Conservation (phyloP, 2,888 invertebrate genomes). For the Morpho helenor region DNA sequence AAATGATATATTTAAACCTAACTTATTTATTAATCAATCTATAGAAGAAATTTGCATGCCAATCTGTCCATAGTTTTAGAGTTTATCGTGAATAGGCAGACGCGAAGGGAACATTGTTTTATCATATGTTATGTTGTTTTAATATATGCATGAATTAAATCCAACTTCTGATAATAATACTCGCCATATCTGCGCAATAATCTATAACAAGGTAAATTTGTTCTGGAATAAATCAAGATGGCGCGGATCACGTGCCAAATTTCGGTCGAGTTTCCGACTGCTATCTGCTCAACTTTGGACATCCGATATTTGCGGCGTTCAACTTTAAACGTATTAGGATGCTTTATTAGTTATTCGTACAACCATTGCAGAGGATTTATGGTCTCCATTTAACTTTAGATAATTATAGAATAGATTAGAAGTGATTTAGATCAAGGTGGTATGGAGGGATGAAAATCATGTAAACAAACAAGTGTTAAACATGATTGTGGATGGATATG, state of each 20-base stretch:
- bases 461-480: too few species aligned
- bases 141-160: too few species aligned
- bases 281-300: slow-evolving; percentile 12
- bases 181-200: not conserved
- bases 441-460: too few species aligned
- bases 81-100: too few species aligned
- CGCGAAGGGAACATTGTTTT: not conserved
- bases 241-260: slow-evolving; percentile 13
- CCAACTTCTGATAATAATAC: not conserved
- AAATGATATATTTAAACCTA: too few species aligned
- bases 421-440: too few species aligned
- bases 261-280: slow-evolving; percentile 5
- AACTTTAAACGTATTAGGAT: slow-evolving; percentile 5
- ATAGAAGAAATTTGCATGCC: too few species aligned
- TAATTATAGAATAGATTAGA: not conserved
- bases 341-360: not conserved
- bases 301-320: slow-evolving; percentile 9
- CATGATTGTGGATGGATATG: too few species aligned
- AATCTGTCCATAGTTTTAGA: too few species aligned
- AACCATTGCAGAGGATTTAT: not conserved
- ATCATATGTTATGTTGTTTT: not conserved
- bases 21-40: too few species aligned
- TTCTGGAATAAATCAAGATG: slow-evolving; percentile 13
- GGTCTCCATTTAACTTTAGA: too few species aligned
- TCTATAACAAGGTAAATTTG: slow-evolving; percentile 7